Conservation (phyloP, 2,888 invertebrate genomes). For the Drosophila histrio region DNA sequence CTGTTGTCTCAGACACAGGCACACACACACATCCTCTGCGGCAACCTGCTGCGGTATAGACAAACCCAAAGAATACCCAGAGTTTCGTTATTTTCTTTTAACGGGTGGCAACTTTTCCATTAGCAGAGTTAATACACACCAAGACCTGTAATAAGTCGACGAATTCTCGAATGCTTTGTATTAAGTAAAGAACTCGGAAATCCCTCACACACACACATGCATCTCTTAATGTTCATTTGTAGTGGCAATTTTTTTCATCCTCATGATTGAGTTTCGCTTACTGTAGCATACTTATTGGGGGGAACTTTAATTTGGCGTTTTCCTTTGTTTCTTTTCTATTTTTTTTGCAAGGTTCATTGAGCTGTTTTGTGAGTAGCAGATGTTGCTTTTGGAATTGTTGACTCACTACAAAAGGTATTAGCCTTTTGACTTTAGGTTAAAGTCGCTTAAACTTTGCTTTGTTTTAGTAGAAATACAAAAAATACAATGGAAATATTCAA, state of each 20-base stretch:
- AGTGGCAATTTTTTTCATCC: not conserved
- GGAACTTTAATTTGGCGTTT: not conserved
- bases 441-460: not conserved
- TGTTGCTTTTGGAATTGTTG: not conserved
- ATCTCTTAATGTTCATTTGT: not conserved
- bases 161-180: conserved; percentile 4
- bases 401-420: not conserved
- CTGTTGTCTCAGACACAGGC: not conserved
- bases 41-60: not conserved
- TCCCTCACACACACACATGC: conserved; percentile 3
- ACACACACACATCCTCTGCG: not conserved
- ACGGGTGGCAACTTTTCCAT: conserved; percentile 53
- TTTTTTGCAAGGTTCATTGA: conserved; percentile 4
- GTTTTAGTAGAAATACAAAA: not conserved
- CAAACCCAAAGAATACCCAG: not conserved
- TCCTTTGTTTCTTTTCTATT: not conserved
- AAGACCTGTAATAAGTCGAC: conserved; percentile 4
- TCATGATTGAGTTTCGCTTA: conserved; percentile 8
- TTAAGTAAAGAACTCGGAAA: conserved; percentile 6
- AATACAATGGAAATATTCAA: not conserved
- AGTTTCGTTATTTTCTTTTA: conserved; percentile 3
- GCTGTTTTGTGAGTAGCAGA: not conserved
- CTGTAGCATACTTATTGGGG: conserved; percentile 39
- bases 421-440: no score
- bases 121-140: conserved; percentile 37